Evolutionary conservation across 2,113 vertebrate genomes (phyloP), one percentile per base, ranked within the genome.

Genomic region (Bombycilla garrulus): DNA sequence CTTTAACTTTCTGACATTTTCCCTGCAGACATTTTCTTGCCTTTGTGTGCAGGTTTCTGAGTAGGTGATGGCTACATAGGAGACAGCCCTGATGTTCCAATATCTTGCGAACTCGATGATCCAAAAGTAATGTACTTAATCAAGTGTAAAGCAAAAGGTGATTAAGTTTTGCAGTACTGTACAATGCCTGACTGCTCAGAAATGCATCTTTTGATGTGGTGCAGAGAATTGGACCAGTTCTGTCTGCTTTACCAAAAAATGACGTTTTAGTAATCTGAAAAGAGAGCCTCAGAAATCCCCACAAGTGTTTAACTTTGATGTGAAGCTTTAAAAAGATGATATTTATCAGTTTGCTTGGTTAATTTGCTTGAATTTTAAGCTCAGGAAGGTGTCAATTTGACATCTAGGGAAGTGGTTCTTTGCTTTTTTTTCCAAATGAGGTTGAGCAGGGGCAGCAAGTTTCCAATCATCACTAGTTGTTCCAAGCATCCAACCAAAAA

Each of bases 151-250:
- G 94, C 84, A 84, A 93, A 91, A 95, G 78, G 92, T 93, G 96
- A 97, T 97, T 96, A 95, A 96, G 70, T 91, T 95, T 81, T 91
- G 81, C 86, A 45, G 86, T 69, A 60, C 53, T 91, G 88, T 69
- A 95, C 96, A 95, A 96, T 79, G 96, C 95, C 78, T 97, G 93
- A 95, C 91, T 97, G 95, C 91, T 96, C 95, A 92, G 91, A 95
- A 97, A 92, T 72, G 84, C 72, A 89, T 81, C 93, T 95, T 95
- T 93, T 96, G 86, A 97, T 93, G 89, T 93, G 93, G 86, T 93
- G 84, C 89, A 92, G 86, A 91, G 95, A 89, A 95, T 28, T 95
- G 94, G 93, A 95, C 81, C 81, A 81, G 77, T 92, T 95, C 91
- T 97, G 60, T 93, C 86, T 72, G 78, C 73, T 86, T 92, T 81